Base-by-base conservation (phyloP, 2,113 vertebrate genomes). In the Mus spicilegus region DNA sequence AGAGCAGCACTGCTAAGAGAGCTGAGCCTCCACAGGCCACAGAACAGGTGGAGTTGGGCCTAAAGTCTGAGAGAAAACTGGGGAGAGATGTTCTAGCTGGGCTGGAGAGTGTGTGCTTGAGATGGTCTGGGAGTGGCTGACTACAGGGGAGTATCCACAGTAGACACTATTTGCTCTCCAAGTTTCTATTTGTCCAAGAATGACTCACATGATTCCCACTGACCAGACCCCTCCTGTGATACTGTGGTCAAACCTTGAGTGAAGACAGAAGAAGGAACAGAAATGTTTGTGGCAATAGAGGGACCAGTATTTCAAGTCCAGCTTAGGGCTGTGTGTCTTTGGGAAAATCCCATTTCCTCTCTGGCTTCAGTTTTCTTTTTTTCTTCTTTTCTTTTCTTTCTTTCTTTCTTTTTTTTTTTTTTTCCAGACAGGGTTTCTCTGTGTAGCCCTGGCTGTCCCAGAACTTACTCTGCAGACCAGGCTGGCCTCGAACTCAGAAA, bases 171-270 rank as follows among this genome's bases (percentile, higher is more conserved):
- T 93, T 90, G 92, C 76, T 97, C 70, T 63, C 56, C 4, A 28
- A 51, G 65, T 95, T 93, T 96, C 93, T 95, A 19, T 96, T 96
- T 92, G 88, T 72, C 63, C 65, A 81, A 82, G 58, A 96, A 95
- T 93, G 70, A 93, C 24, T 95, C 94, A 95, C 22, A 5, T n/a
- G 81, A 58, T 3, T 82, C 77, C 46, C 30, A 51, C 14, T 2
- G 30, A 24, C 39, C 30, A 54, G 90, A 7, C 4, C 46, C 72
- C 36, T 54, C 33, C 54, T 58, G 46, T 73, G 39, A 7, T 14
- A 49, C 11, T 36, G 22, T 24, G 39, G 12, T 51, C n/a, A 86
- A 70, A 51, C 51, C 46, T 61, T 61, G 13, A 85, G 69, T 78
- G 19, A 89, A 51, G 26, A 39, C 20, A 24, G 22, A 3, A 28